Percentiles rank a stretch among this genome's conserved stretches.
phyloP scores from a whole-genome alignment of 2,888 invertebrate genomes.

The Andrena praecox region DNA sequence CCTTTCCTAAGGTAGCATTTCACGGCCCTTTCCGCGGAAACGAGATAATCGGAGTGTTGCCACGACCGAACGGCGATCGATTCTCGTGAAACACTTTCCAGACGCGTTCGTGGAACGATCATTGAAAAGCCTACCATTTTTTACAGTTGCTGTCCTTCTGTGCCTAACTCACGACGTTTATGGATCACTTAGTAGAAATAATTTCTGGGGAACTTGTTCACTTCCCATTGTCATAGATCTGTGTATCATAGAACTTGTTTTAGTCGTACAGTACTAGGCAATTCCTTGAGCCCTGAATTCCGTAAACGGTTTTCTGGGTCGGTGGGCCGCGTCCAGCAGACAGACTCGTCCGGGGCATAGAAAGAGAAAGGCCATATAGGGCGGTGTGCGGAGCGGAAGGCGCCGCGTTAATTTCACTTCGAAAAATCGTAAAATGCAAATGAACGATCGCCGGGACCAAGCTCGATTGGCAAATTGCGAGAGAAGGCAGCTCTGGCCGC shows the following conservation, averaged over 20 bases:
- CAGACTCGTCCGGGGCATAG: conserved; percentile 5
- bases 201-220: not conserved
- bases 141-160: not conserved
- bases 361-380: conserved; percentile 25
- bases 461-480: conserved; percentile 82
- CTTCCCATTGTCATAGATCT: not conserved
- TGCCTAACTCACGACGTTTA: conserved; percentile 6
- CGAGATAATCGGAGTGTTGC: conserved; percentile 66
- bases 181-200: not conserved
- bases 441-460: conserved; percentile 75
- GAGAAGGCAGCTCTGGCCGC: conserved; percentile 75
- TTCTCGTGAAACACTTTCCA: conserved; percentile 60
- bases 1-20: conserved; percentile 66
- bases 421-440: conserved; percentile 84
- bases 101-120: conserved; percentile 56
- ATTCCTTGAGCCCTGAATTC: conserved; percentile 42
- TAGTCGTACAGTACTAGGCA: not conserved
- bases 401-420: conserved; percentile 81
- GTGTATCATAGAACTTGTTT: not conserved
- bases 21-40: conserved; percentile 66
- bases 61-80: conserved; percentile 59
- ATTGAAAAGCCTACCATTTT: conserved; percentile 8
- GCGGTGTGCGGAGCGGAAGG: conserved; percentile 51
- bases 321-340: conserved; percentile 27
- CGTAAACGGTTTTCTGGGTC: conserved; percentile 57